Base-by-base conservation (phyloP, 2,113 vertebrate species). In the Crotalus tigris region DNA sequence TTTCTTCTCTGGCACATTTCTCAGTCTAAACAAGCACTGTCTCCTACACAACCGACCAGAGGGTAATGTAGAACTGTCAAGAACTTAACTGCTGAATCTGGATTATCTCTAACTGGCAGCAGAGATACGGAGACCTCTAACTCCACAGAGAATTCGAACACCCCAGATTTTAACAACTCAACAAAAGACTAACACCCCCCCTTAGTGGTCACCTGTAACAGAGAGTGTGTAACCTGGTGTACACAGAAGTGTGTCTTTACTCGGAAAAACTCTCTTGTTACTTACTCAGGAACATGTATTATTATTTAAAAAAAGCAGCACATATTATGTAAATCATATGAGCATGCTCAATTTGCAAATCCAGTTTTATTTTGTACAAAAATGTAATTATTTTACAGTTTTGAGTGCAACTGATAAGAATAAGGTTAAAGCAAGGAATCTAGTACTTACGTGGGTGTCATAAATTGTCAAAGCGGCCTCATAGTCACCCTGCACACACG, bases 401-500 rank as follows among this genome's bases (percentile, higher is more conserved):
- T 46, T 19, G 29, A 3, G 19, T 3, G 29, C 17, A 33, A 69
- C 1, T 26, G 44, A 26, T 15, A 15, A 23, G 29, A 24, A 69
- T 26, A 15, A 11, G 26, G 33, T 33, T 17, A 75, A 75, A 13
- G 49, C 10, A 89, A 91, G 87, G 2, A 10, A 58, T 53, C 59
- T 49, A 0, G 12, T 90, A 98, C 98, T 98, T 93, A 99, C 99
- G 53, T 99, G 97, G 11, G 95, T 88, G 53, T 99, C 99, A 33
- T 97, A 99, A 92, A 99, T 97, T 21, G 98, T 97, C 97, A 99
- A 92, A 2, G 99, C 99, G 0, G 98, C 98, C 94, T 99, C 99
- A 15, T 99, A 98, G 2, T 99, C 97, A 13, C 98, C 99, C 99
- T 99, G 97, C 19, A 95, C 96, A 15, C 15, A 19, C 4, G 5